Percentiles rank a stretch among this genome's conserved stretches.
phyloP scores from a whole-genome alignment of 1,140 invertebrate species.

The Eriocheir sinensis region DNA sequence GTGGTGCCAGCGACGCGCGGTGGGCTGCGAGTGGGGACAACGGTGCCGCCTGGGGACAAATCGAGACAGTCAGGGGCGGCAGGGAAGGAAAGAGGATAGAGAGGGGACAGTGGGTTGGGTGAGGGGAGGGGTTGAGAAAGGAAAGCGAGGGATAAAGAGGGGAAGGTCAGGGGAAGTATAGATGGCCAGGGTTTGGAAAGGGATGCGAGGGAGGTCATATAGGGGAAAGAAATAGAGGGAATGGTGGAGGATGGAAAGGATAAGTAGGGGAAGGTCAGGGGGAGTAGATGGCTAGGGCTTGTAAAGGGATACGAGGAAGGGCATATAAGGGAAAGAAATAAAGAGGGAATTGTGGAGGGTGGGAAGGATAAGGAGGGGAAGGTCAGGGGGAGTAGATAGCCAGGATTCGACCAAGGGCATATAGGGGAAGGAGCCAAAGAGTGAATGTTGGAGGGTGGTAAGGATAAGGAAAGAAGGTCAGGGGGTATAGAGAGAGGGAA shows the following conservation, averaged over 20 bases:
- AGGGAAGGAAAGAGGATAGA: not conserved
- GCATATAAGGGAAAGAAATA: not conserved
- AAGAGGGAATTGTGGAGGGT: not conserved
- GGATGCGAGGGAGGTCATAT: not conserved
- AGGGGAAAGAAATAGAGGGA: not conserved
- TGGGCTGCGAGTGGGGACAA: constrained; percentile 72
- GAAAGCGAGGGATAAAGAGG: not conserved
- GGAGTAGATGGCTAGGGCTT: not conserved
- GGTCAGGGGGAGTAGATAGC: not conserved
- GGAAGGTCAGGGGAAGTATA: not conserved
- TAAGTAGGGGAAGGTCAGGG: not conserved
- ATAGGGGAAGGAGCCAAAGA: not conserved
- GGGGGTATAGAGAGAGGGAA: not conserved
- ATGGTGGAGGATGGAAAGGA: not conserved
- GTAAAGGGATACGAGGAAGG: not conserved
- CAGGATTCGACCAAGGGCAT: not conserved
- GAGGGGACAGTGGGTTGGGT: not conserved
- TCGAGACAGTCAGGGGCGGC: not conserved
- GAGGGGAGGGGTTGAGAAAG: not conserved
- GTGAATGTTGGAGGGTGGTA: not conserved
- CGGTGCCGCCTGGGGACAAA: constrained; percentile 62
- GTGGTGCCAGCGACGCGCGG: constrained; percentile 65
- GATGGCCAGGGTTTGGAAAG: not conserved
- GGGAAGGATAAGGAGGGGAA: not conserved
- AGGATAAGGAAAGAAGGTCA: not conserved